Evolutionary conservation across 2,113 vertebrate genomes (phyloP).

Genomic region (Cyprinus carpio): DNA sequence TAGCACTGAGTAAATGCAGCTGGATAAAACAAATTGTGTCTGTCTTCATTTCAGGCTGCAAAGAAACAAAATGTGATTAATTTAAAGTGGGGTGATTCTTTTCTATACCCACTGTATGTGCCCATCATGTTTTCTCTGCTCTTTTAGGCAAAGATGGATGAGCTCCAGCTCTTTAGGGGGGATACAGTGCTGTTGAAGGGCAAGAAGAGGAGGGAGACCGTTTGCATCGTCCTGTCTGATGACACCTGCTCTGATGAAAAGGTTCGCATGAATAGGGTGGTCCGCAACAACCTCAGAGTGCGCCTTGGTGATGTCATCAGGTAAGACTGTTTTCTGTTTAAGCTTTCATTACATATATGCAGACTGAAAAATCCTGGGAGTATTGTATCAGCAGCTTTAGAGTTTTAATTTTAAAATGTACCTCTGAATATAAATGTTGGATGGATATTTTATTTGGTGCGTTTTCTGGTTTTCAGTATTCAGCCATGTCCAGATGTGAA

Average conservation of each 20-base stretch:
- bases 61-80: too few relatives aligned
- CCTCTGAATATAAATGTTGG: not conserved
- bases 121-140: not conserved
- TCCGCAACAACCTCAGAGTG: constrained; percentile 96
- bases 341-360: not conserved
- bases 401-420: not conserved
- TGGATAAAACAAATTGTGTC: too few relatives aligned
- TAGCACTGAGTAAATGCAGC: too few relatives aligned
- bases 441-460: not conserved
- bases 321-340: constrained; percentile 53
- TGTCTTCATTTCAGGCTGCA: too few relatives aligned
- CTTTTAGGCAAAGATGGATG: constrained; percentile 94
- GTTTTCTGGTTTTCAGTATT: constrained; percentile 77
- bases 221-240: constrained; percentile 98
- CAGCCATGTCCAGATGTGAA: constrained; percentile 99
- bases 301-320: constrained; percentile 96
- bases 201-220: constrained; percentile 96
- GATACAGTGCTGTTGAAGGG: constrained; percentile 98
- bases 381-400: not conserved
- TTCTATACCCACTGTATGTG: not conserved
- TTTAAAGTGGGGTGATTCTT: too few relatives aligned
- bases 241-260: constrained; percentile 98
- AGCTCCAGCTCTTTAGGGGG: constrained; percentile 96
- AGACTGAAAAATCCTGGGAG: not conserved
- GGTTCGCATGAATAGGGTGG: constrained; percentile 98